Evolutionary conservation across 2,888 invertebrate genomes (phyloP).

Genomic region (Leistus spinibarbis): DNA sequence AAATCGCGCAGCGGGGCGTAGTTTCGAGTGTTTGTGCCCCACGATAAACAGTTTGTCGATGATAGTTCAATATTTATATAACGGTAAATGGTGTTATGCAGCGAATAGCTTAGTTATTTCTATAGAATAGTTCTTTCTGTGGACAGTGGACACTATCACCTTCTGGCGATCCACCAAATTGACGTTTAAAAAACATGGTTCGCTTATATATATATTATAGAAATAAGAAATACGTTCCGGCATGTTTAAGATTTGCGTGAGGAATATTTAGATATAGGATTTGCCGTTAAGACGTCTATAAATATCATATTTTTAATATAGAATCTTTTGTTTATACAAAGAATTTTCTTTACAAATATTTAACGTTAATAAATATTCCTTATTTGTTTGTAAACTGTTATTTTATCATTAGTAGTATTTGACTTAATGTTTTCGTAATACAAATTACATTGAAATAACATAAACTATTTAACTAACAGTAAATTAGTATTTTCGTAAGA

Average conservation of each 20-base stretch:
- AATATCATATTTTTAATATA: background rate
- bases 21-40: slow-evolving; percentile 22
- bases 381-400: background rate
- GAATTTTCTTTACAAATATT: background rate
- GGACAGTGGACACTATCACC: background rate
- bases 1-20: slow-evolving; percentile 22
- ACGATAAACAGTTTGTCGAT: slow-evolving; percentile 22
- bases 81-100: background rate
- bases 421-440: background rate
- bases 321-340: background rate
- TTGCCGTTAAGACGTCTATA: background rate
- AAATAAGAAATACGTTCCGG: background rate
- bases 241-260: background rate
- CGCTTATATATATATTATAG: background rate
- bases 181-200: background rate
- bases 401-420: background rate
- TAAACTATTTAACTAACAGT: background rate
- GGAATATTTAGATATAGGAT: background rate
- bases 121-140: background rate
- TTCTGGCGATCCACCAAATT: background rate
- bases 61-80: slow-evolving; percentile 35
- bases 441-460: background rate
- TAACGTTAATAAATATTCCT: background rate
- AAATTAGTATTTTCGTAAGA: background rate
- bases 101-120: background rate